Conservation (phyloP, 2,113 vertebrate species). For the Chlamydotis undulata region DNA sequence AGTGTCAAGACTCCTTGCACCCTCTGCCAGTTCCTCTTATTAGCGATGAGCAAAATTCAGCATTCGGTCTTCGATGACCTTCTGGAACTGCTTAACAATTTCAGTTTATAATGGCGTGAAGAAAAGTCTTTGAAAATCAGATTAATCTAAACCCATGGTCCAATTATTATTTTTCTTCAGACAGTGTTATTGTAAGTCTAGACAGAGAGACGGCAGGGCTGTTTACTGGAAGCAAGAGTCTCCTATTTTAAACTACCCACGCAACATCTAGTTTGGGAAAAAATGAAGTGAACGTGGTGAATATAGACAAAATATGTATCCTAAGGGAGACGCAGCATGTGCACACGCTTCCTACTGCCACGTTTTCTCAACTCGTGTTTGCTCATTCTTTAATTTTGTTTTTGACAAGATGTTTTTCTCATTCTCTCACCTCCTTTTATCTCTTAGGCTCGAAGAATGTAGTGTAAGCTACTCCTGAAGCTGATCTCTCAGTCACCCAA, state of each 20-base stretch:
- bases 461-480: not conserved
- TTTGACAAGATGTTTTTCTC: not conserved
- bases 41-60: not conserved
- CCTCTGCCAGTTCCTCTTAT: not conserved
- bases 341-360: not conserved
- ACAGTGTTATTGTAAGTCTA: not conserved
- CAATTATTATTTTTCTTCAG: not conserved
- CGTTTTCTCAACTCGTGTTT: not conserved
- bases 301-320: not conserved
- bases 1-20: not conserved
- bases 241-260: not conserved
- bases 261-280: not conserved
- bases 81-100: not conserved
- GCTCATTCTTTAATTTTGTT: not conserved
- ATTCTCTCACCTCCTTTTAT: not conserved
- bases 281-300: not conserved
- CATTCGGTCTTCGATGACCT: not conserved
- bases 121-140: not conserved
- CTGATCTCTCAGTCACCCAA: not conserved
- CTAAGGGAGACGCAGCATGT: fast-evolving
- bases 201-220: not conserved
- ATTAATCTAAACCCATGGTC: not conserved
- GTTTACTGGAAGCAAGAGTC: not conserved
- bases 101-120: not conserved
- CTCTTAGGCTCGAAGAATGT: not conserved